Percentiles rank a stretch among this genome's conserved stretches.
phyloP scores from a whole-genome alignment of 2,113 vertebrate genomes.

The Rhipidura dahli region DNA sequence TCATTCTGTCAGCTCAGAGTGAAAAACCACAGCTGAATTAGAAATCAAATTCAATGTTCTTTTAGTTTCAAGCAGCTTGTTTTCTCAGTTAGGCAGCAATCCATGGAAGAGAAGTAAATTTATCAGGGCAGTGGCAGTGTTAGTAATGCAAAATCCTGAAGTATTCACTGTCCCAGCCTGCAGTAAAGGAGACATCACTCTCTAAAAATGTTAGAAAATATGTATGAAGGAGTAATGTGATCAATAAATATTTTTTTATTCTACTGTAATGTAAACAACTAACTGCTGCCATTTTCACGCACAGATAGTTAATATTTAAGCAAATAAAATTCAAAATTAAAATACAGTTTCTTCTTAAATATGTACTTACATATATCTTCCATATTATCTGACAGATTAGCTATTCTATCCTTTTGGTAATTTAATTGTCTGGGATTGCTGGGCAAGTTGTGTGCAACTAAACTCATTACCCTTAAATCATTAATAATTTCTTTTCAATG shows the following conservation, averaged over 20 bases:
- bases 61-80: neutral
- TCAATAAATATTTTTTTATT: neutral
- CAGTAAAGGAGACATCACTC: neutral
- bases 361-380: neutral
- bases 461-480: neutral
- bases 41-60: neutral
- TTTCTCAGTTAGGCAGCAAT: neutral
- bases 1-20: neutral
- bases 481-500: neutral
- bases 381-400: neutral
- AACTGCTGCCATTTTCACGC: neutral
- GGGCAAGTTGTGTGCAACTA: neutral
- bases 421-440: neutral
- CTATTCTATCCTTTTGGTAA: neutral
- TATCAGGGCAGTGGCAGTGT: neutral
- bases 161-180: neutral
- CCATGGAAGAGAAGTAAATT: neutral
- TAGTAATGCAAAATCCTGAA: neutral
- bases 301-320: neutral
- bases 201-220: neutral
- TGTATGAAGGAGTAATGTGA: neutral
- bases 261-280: neutral
- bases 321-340: neutral
- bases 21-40: neutral
- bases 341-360: neutral